Conservation (phyloP, 1,140 invertebrate genomes). For the Maconellicoccus hirsutus region DNA sequence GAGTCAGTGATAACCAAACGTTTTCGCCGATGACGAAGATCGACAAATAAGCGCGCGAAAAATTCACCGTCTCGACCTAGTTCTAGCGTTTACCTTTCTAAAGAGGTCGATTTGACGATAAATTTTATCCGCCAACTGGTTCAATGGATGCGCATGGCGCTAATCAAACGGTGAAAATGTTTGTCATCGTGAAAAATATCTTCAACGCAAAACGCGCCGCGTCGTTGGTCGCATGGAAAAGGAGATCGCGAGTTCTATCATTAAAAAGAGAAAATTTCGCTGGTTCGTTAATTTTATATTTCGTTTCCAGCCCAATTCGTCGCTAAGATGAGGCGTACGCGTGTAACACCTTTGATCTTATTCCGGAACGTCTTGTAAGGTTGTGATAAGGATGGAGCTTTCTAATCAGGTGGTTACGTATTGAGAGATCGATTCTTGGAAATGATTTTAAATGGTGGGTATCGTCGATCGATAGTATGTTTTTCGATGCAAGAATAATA, state of each 20-base stretch:
- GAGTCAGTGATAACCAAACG: neutral
- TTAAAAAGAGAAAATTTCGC: constrained; percentile 9
- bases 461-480: too few species aligned
- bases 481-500: too few species aligned
- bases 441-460: too few species aligned
- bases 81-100: neutral
- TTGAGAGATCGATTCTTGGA: too few species aligned
- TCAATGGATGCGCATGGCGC: neutral
- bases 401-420: too few species aligned
- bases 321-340: too few species aligned
- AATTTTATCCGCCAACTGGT: neutral
- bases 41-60: neutral
- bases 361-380: too few species aligned
- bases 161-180: neutral
- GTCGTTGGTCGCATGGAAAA: neutral
- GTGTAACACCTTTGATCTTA: too few species aligned
- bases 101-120: neutral
- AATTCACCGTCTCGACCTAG: neutral
- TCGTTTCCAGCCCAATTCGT: neutral
- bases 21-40: neutral
- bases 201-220: neutral
- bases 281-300: neutral
- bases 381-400: too few species aligned
- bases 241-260: neutral
- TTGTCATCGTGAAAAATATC: neutral